phyloP scores from a whole-genome alignment of 2,888 invertebrate species.

The Meiosimyza platycephala region DNA sequence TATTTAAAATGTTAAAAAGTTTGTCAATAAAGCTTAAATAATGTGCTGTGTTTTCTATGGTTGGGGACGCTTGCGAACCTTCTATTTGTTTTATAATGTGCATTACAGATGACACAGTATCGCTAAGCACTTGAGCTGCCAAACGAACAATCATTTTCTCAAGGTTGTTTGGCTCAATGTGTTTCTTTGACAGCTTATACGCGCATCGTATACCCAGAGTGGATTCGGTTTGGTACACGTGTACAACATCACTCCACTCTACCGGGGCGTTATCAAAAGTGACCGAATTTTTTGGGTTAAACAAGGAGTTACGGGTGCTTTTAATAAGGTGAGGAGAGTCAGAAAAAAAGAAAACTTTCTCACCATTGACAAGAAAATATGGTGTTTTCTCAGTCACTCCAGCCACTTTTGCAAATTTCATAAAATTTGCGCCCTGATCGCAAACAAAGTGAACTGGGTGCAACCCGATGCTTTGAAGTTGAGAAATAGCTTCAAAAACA shows the following conservation, averaged over 20 bases:
- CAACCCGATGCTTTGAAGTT: constrained; percentile 23
- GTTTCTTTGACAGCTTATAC: too few relatives aligned
- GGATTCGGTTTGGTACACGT: not conserved
- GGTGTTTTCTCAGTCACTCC: constrained; percentile 11
- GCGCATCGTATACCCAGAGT: not conserved
- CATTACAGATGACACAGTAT: constrained; percentile 17
- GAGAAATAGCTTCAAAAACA: constrained; percentile 10
- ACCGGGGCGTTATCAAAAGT: not conserved
- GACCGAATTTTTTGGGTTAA: constrained; percentile 22
- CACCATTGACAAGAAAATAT: constrained; percentile 23
- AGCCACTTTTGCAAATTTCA: not conserved
- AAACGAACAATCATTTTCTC: too few relatives aligned
- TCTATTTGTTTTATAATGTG: not conserved
- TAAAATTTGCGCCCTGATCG: not conserved
- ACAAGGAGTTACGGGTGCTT: constrained; percentile 33
- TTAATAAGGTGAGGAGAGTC: constrained; percentile 30
- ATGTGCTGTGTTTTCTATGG: not conserved
- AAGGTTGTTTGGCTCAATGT: too few relatives aligned
- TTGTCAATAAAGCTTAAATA: constrained; percentile 2
- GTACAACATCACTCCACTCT: constrained; percentile 10
- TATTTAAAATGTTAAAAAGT: constrained; percentile 21
- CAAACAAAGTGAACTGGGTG: constrained; percentile 30
- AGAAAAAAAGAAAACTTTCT: constrained; percentile 21
- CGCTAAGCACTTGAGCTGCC: constrained; percentile 22
- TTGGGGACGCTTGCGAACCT: not conserved